Percentiles rank a stretch among this genome's conserved stretches.
phyloP scores from a whole-genome alignment of 2,797 vertebrate species.

The Lepidocolaptes lacrymiger region DNA sequence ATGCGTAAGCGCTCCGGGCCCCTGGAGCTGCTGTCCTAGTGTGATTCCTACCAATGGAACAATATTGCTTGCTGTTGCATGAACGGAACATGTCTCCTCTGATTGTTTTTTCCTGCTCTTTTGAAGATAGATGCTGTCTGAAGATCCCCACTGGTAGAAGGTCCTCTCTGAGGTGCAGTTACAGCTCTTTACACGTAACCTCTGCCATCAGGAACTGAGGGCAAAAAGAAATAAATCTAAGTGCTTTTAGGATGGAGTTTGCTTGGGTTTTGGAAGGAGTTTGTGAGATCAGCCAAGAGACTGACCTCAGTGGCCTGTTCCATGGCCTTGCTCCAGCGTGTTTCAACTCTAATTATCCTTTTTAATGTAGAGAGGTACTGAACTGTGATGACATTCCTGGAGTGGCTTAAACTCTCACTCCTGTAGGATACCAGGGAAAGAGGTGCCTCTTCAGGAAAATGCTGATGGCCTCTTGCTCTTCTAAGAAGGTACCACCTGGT shows the following conservation, averaged over 20 bases:
- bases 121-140: slow-evolving; percentile 26
- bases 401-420: background rate
- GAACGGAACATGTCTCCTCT: slow-evolving; percentile 62
- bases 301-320: background rate
- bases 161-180: slow-evolving; percentile 22
- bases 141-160: slow-evolving; percentile 2
- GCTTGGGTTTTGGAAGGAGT: background rate
- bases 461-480: background rate
- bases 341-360: background rate
- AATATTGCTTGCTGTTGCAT: slow-evolving; percentile 70
- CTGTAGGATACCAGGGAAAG: background rate
- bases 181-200: background rate
- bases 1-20: background rate
- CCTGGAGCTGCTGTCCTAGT: slow-evolving; percentile 24
- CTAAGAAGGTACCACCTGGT: background rate
- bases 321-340: background rate
- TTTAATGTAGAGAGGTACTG: background rate
- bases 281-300: background rate
- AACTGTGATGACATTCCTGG: background rate
- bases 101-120: slow-evolving; percentile 67
- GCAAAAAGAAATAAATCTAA: background rate
- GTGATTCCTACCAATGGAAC: slow-evolving; percentile 49
- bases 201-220: background rate
- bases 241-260: background rate
- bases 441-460: background rate